Percentiles rank a stretch among this genome's conserved stretches.
These are phyloP conservation scores for Corythoichthys haematopterus DNA, from an alignment of 2,113 vertebrate species.

Conservation along the genomic window DNA sequence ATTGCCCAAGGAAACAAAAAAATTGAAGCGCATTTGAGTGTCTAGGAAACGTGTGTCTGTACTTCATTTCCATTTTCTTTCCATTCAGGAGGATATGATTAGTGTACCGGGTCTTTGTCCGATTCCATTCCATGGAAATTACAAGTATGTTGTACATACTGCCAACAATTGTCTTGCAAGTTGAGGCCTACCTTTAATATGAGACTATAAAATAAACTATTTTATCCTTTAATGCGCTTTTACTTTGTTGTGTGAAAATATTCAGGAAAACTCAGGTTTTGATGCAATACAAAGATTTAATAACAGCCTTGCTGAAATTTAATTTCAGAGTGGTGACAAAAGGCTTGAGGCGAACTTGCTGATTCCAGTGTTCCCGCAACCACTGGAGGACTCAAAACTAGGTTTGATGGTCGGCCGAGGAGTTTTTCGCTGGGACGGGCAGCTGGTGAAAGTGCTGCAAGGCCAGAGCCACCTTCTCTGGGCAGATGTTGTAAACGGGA, in stretches of 20 bases:
- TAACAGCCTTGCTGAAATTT: conserved; percentile 42
- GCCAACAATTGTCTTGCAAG: conserved; percentile 96
- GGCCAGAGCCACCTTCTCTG: conserved; percentile 85
- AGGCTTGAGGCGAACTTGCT: conserved; percentile 3
- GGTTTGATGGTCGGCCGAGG: neutral
- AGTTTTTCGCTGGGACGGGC: conserved; percentile 66
- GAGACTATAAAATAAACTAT: conserved; percentile 99
- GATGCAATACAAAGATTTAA: conserved; percentile 47
- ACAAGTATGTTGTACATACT: conserved; percentile 99
- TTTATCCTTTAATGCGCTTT: conserved; percentile 81
- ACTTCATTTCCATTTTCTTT: conserved; percentile 70
- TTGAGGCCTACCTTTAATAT: conserved; percentile 98
- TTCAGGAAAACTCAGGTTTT: neutral
- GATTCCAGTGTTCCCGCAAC: conserved; percentile 10
- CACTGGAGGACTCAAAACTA: neutral
- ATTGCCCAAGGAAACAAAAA: conserved; percentile 18
- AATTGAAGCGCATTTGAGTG: conserved; percentile 53
- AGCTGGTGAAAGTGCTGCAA: conserved; percentile 81
- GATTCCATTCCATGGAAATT: conserved; percentile 91
- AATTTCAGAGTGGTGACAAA: conserved; percentile 29
- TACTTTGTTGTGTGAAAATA: conserved; percentile 1
- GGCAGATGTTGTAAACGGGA: conserved; percentile 92
- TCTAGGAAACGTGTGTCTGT: conserved; percentile 71
- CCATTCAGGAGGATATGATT: conserved; percentile 69
- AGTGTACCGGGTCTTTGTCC: conserved; percentile 77